Base-by-base conservation (phyloP, 64 coral and sea anemone genomes). In the Stylophora pistillata region DNA sequence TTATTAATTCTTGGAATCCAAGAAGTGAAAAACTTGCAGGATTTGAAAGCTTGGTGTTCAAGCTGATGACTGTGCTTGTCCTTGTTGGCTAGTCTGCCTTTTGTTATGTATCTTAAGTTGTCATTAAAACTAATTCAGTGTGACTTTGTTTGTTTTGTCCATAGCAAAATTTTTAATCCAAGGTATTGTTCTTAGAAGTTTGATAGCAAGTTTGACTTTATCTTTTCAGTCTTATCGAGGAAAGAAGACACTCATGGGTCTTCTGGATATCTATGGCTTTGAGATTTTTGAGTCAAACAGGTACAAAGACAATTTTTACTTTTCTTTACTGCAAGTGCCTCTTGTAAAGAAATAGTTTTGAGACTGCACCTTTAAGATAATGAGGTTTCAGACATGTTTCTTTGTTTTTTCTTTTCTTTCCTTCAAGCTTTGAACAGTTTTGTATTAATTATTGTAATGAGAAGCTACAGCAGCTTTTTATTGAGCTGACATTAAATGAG, bases 241-340 rank as follows among this genome's bases (percentile, higher is more conserved):
- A 20, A 88, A 86, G 61, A 78, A 89, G 17, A 91, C 93, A 28
- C 86, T 99, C 60, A 87, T 99, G 87, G 96, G 96, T 56, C 73
- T 99, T 17, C 58, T 99, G 64, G 96, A 99, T 74, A 99, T 99
- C 58, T 99, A 99, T 93, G 96, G 96, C 21, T 99, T 99, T 93
- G 96, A 99, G 66, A 99, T 99, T 79, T 99, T 99, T 78, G 87
- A 99, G 29, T 17, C 72, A 62, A 99, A 99, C 84, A 92, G 96
- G 96, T 99, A 90, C 30, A 76, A 47, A 47, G 37, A 47, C 0
- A 0, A 47, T 47, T 47, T 47, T 25, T 10, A 4, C 64, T 68
- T 25, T 28, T 10, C 26, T 6, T 26, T 68, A 10, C 70, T 71
- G 10, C 5, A 53, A 5, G 3, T 68, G 5, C 15, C 23, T 18